phyloP scores from a whole-genome alignment of 2,797 vertebrate genomes.

The Leptoclinus maculatus region DNA sequence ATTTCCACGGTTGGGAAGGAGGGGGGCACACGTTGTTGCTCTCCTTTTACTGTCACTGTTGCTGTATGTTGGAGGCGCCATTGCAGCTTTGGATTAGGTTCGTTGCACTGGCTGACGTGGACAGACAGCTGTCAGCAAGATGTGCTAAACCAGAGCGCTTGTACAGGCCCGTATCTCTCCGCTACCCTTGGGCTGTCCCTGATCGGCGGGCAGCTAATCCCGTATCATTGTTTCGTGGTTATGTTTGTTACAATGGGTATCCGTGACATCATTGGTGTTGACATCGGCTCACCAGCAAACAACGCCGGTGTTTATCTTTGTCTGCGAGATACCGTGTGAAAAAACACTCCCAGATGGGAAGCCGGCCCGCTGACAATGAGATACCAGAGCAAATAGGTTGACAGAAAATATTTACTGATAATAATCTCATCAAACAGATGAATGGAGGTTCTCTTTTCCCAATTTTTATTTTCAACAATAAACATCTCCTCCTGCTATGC shows the following conservation, averaged over 20 bases:
- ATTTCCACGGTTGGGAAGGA: conserved; percentile 27
- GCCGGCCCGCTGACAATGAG: conserved; percentile 60
- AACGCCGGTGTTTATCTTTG: conserved; percentile 78
- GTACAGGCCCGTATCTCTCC: conserved; percentile 39
- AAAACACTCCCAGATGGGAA: conserved; percentile 79
- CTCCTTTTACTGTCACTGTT: conserved; percentile 59
- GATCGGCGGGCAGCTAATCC: conserved; percentile 66
- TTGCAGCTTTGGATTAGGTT: conserved; percentile 73
- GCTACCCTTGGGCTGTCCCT: conserved; percentile 65
- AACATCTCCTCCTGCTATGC: conserved; percentile 44
- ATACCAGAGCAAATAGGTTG: conserved; percentile 74
- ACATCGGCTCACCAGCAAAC: conserved; percentile 73
- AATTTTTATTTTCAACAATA: conserved; percentile 16
- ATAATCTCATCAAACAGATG: conserved; percentile 80
- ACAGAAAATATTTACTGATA: conserved; percentile 78
- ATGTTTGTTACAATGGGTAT: conserved; percentile 76
- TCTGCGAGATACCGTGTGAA: conserved; percentile 66
- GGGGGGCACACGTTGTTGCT: conserved; percentile 46
- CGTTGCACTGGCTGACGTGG: conserved; percentile 70
- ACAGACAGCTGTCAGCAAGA: conserved; percentile 69
- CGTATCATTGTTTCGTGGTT: conserved; percentile 70
- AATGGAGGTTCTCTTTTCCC: conserved; percentile 51
- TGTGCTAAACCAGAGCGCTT: conserved; percentile 45
- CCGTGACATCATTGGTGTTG: conserved; percentile 79
- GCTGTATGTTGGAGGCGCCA: conserved; percentile 63